Conservation (phyloP, 2,888 invertebrate species). For the Zaprionus bogoriensis region DNA sequence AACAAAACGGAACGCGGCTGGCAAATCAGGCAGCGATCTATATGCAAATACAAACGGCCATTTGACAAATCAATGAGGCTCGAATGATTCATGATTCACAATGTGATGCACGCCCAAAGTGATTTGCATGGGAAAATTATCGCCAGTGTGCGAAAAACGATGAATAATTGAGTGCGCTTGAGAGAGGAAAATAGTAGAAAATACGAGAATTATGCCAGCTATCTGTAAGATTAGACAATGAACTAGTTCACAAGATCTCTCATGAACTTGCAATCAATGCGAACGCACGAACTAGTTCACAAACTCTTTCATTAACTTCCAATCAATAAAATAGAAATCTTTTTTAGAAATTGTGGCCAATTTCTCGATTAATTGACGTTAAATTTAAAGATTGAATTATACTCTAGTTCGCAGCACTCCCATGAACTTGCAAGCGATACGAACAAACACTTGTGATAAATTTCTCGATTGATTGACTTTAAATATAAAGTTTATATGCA, state of each 20-base stretch:
- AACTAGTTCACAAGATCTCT: no score
- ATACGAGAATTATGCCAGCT: no score
- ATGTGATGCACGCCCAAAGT: background rate
- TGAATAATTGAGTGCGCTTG: slow-evolving; percentile 17
- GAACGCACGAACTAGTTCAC: no score
- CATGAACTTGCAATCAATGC: no score
- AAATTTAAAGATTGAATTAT: no score
- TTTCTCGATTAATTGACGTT: no score
- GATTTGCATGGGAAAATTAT: slow-evolving; percentile 30
- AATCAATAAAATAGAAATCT: no score
- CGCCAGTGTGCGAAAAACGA: slow-evolving; percentile 38
- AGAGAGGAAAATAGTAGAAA: background rate
- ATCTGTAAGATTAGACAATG: no score
- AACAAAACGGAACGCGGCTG: background rate
- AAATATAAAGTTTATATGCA: slow-evolving; percentile 44
- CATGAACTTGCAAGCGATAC: slow-evolving; percentile 25
- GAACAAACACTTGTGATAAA: slow-evolving; percentile 27
- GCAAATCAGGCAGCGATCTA: background rate
- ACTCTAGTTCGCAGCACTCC: no score
- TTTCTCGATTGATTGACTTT: slow-evolving; percentile 59
- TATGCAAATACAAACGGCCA: background rate
- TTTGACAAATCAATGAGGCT: slow-evolving; percentile 18
- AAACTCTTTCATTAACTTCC: no score
- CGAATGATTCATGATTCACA: slow-evolving; percentile 14
- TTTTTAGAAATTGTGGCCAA: no score